Evolutionary conservation across 2,888 invertebrate genomes (phyloP), one percentile per base, ranked within the genome.

Genomic region (Stenoptilia bipunctidactyla): DNA sequence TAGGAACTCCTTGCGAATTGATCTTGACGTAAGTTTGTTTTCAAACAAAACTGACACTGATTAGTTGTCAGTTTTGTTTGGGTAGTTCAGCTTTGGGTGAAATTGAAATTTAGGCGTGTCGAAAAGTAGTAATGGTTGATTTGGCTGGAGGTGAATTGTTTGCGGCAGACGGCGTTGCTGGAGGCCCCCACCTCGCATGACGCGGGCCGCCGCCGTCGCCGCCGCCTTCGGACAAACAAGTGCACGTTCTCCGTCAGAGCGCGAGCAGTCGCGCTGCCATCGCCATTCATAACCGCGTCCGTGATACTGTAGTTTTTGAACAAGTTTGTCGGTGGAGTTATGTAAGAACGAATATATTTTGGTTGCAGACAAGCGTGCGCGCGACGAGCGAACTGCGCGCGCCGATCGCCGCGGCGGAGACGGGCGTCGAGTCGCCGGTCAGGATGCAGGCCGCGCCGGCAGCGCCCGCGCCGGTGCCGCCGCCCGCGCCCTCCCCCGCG

Each of bases 401-500:
- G 50, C 86, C 87, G 43, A 85, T 87, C 55, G 87, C 86, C 48
- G 75, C 85, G 52, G 83, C 85, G 40, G 87, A 86, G 60, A 76
- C 76, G 47, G 67, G 77, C 46, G 64, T 73, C 43, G 84, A 85
- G 55, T 75, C 85, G 36, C 77, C 86, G 38, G 68, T 76, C 46
- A 85, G 75, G 52, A 83, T 83, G 74, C 85, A 80, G 63, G 70
- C 85, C 44, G 69, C 83, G 44, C 75, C 82, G 47, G 73, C 84
- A 41, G 63, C 83, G 39, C 66, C 73, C 47, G 67, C 77, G 43
- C 64, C 74, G 49, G 66, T 76, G 40, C 66, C 83, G 25, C 67
- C 66, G 38, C 58, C 74, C 34, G 58, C 84, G 40, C 76, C 77
- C 30, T 73, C 79, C 20, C 66, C 79, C 38, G 73, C 67, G 61